phyloP scores from a whole-genome alignment of 2,888 invertebrate genomes.

The Tachystola acroxantha region DNA sequence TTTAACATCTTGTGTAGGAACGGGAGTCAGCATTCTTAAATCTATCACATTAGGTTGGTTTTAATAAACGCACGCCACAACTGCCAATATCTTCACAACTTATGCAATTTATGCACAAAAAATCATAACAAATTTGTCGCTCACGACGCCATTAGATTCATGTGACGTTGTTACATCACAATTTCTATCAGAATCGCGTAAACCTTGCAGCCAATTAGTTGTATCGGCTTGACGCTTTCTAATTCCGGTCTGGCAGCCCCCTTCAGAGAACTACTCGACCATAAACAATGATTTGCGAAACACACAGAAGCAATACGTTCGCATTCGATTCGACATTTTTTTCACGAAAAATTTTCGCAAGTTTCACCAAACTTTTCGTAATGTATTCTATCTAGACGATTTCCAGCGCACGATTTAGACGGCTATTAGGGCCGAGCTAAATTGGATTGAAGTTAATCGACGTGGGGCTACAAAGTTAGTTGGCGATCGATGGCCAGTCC shows the following conservation, averaged over 20 bases:
- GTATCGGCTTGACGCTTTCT: slow-evolving; percentile 69
- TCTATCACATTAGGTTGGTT: too few relatives aligned
- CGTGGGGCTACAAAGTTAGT: slow-evolving; percentile 37
- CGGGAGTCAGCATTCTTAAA: too few relatives aligned
- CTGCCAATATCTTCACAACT: too few relatives aligned
- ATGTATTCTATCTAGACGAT: slow-evolving; percentile 1
- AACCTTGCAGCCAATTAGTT: slow-evolving; percentile 73
- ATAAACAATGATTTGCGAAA: slow-evolving; percentile 74
- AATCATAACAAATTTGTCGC: too few relatives aligned
- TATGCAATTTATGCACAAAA: too few relatives aligned
- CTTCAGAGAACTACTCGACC: slow-evolving; percentile 61
- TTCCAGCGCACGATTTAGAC: background rate
- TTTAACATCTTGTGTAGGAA: too few relatives aligned
- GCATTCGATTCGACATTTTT: slow-evolving; percentile 49
- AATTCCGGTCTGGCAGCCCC: slow-evolving; percentile 62
- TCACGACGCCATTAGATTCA: too few relatives aligned
- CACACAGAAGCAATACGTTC: slow-evolving; percentile 46
- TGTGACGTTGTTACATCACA: slow-evolving; percentile 55
- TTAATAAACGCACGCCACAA: too few relatives aligned
- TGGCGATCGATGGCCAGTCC: slow-evolving; percentile 11
- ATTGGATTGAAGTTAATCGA: slow-evolving; percentile 24
- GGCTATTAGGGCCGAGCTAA: background rate
- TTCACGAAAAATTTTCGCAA: slow-evolving; percentile 42
- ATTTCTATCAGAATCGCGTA: slow-evolving; percentile 57
- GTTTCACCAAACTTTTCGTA: slow-evolving; percentile 18